phyloP scores from a whole-genome alignment of 37 sponge, comb jelly and placozoan species.

The Diacarnus erythraeanus region DNA sequence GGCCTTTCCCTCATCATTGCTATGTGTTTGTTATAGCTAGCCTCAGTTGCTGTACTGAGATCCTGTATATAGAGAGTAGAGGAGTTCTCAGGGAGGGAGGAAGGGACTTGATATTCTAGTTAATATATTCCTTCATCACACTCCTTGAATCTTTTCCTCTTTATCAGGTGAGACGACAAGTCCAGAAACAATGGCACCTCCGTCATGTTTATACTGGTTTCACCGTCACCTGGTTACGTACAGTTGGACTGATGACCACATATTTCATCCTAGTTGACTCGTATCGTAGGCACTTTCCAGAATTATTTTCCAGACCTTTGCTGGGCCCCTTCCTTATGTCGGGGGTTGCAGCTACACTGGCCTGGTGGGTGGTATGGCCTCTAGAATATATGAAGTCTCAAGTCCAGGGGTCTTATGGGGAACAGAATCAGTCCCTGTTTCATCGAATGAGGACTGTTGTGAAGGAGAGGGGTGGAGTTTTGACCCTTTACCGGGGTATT shows the following conservation, averaged over 20 bases:
- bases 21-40: no score
- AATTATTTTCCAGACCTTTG: constrained; percentile 65
- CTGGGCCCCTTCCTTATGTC: constrained; percentile 93
- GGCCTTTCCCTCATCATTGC: not conserved
- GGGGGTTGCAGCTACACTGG: constrained; percentile 86
- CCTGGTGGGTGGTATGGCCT: constrained; percentile 99
- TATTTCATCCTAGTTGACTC: constrained; percentile 95
- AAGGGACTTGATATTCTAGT: no score
- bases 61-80: no score
- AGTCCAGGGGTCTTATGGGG: constrained; percentile 86
- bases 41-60: no score
- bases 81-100: no score
- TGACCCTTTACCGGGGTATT: constrained; percentile 92
- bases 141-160: not conserved
- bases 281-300: constrained; percentile 67
- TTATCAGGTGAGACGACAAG: constrained; percentile 75
- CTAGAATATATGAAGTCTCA: constrained; percentile 99
- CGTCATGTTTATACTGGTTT: constrained; percentile 89
- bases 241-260: constrained; percentile 88
- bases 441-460: constrained; percentile 66
- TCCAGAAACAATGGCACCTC: constrained; percentile 78
- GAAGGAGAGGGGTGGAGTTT: constrained; percentile 82
- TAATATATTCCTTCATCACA: no score
- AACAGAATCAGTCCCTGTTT: constrained; percentile 50
- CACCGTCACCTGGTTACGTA: constrained; percentile 87